Evolutionary conservation across 2,113 vertebrate species (phyloP).

Genomic region (Psittacus erithacus): DNA sequence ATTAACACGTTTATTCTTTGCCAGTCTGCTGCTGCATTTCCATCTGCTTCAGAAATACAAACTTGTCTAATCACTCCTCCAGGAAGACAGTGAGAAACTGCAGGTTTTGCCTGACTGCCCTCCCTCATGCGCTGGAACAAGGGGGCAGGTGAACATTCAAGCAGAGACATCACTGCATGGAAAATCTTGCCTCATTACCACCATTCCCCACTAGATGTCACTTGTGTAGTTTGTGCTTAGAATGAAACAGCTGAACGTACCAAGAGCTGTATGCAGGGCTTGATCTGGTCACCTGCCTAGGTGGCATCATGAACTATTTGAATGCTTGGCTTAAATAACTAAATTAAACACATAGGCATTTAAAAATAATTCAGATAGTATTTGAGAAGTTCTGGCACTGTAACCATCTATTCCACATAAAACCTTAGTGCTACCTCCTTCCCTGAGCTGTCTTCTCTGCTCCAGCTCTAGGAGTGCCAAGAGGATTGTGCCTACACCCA

Average conservation of each 20-base stretch:
- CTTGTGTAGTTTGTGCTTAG: neutral
- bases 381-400: neutral
- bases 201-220: conserved; percentile 41
- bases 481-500: neutral
- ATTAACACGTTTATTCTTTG: neutral
- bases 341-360: neutral
- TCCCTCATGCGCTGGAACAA: neutral
- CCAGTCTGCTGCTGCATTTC: conserved; percentile 3
- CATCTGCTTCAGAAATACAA: conserved; percentile 30
- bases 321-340: neutral
- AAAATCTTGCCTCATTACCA: neutral
- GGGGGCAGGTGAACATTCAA: neutral
- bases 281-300: neutral
- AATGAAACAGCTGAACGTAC: neutral
- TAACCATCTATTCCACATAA: neutral
- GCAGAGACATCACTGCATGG: neutral
- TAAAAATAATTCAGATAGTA: neutral
- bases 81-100: neutral
- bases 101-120: neutral
- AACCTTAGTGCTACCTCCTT: neutral
- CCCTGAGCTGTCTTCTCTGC: neutral
- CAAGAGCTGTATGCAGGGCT: neutral
- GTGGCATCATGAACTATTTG: neutral
- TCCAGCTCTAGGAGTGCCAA: neutral
- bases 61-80: neutral